A percentile compares a stretch with the other conserved stretches of the same genome.
phyloP scores from a whole-genome alignment of 2,888 invertebrate genomes.

The Trachelus iudaicus region DNA sequence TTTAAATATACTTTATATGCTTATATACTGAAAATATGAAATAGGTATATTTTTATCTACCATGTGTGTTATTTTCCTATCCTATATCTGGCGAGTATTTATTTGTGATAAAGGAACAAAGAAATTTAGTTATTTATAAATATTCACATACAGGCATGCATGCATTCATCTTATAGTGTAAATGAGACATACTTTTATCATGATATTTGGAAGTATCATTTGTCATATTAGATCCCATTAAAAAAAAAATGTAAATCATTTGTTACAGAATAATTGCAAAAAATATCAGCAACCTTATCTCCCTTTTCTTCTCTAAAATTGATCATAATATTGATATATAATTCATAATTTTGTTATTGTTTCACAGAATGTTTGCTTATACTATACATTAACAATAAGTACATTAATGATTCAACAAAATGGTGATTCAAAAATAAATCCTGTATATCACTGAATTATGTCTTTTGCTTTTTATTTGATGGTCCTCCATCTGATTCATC shows the following conservation, averaged over 20 bases:
- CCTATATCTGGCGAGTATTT: not conserved
- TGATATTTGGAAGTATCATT: not conserved
- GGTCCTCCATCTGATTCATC: constrained; percentile 67
- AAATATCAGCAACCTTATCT: not conserved
- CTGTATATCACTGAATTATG: constrained; percentile 22
- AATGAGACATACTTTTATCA: not conserved
- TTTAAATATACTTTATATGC: not conserved
- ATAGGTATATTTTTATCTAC: not conserved
- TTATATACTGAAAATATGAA: not conserved
- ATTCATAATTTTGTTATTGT: not conserved
- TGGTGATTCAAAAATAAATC: not conserved
- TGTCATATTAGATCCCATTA: not conserved
- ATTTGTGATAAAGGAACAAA: not conserved
- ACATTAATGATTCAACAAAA: not conserved
- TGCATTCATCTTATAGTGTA: not conserved
- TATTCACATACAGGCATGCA: not conserved
- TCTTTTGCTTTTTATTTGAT: constrained; percentile 70
- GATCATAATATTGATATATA: not conserved
- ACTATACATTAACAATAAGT: not conserved
- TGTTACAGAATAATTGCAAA: not conserved
- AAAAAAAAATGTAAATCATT: not conserved
- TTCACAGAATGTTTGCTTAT: not conserved
- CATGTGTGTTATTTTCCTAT: not conserved
- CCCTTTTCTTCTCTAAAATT: not conserved
- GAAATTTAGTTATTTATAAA: not conserved